Conservation (phyloP, 1,140 invertebrate species). For the Drosophila saltans region DNA sequence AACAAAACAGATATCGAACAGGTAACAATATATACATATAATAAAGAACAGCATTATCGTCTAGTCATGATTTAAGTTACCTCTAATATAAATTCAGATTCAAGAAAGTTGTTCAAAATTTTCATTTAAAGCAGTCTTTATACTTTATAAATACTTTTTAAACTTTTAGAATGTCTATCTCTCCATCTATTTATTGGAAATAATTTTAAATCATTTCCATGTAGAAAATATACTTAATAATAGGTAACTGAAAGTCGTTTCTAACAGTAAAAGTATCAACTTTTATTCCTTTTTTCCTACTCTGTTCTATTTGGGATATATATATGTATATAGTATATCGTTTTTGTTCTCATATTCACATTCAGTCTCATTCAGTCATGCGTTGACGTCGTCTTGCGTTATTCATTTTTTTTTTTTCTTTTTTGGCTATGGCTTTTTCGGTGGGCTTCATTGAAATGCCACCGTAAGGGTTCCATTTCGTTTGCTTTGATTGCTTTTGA, state of each 20-base stretch:
- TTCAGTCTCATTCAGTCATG: conserved; percentile 73
- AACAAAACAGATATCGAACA: neutral
- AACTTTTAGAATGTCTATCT: too few relatives aligned
- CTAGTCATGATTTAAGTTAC: too few relatives aligned
- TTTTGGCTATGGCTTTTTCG: conserved; percentile 34
- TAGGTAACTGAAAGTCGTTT: neutral
- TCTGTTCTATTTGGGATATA: neutral
- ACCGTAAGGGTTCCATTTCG: conserved; percentile 72
- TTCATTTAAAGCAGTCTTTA: too few relatives aligned
- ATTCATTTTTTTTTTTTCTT: conserved; percentile 50
- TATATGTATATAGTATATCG: neutral
- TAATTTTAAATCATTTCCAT: too few relatives aligned
- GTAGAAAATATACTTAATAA: too few relatives aligned
- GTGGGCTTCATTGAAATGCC: conserved; percentile 53
- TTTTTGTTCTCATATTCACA: conserved; percentile 51
- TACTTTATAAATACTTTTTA: too few relatives aligned
- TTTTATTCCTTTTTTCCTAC: neutral
- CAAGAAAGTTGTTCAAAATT: too few relatives aligned
- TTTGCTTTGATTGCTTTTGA: conserved; percentile 65
- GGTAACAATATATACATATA: too few relatives aligned
- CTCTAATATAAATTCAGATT: too few relatives aligned
- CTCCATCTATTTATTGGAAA: too few relatives aligned
- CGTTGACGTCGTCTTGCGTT: conserved; percentile 65
- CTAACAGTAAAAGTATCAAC: neutral
- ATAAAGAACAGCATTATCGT: too few relatives aligned